phyloP scores from a whole-genome alignment of 2,888 invertebrate genomes.

The Lasiommata megera region DNA sequence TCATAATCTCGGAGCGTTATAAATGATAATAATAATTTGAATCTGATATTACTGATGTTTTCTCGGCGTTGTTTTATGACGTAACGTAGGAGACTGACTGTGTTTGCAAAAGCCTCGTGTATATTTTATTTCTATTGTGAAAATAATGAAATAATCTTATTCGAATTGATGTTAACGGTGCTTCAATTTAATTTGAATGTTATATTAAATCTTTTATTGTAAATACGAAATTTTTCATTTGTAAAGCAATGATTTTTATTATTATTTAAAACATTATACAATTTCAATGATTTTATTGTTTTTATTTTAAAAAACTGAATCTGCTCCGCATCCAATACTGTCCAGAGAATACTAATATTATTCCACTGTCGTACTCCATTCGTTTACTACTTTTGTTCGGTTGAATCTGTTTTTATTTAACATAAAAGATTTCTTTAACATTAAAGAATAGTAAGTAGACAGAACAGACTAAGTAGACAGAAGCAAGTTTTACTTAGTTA shows the following conservation, averaged over 20 bases:
- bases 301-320: conserved; percentile 9
- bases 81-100: background rate
- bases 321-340: no score
- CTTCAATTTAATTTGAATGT: conserved; percentile 16
- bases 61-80: background rate
- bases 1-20: no score
- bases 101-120: background rate
- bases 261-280: conserved; percentile 28
- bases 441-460: no score
- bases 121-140: background rate
- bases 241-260: conserved; percentile 16
- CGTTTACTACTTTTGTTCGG: no score
- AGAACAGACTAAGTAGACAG: no score
- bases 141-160: background rate
- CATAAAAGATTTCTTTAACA: no score
- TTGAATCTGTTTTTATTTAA: no score
- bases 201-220: conserved; percentile 24
- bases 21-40: background rate
- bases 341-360: no score
- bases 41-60: no score
- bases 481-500: no score
- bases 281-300: conserved; percentile 7
- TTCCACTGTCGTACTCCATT: no score
- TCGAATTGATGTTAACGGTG: conserved; percentile 14
- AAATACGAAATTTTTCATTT: conserved; percentile 24